Evolutionary conservation across 2,113 vertebrate genomes (phyloP).

Genomic region (Ceratotherium simum): DNA sequence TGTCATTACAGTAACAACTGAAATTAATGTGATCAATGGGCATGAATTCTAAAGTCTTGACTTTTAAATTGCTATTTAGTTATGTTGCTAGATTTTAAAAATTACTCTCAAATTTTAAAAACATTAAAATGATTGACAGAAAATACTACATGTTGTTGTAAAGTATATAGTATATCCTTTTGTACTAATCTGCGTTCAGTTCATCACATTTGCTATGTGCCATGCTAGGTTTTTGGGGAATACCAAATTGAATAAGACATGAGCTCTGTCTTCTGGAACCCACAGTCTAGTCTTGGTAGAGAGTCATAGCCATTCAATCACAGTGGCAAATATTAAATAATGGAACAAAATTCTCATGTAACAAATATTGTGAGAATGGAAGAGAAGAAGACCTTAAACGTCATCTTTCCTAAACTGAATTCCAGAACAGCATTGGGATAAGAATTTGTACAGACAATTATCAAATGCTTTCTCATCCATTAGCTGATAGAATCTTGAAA

Average conservation of each 20-base stretch:
- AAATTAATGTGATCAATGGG: background rate
- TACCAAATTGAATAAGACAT: background rate
- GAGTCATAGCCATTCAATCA: background rate
- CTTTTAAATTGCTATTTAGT: background rate
- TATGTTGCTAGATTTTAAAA: conserved; percentile 29
- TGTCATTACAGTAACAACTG: background rate
- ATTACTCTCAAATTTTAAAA: background rate
- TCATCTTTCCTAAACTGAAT: conserved; percentile 22
- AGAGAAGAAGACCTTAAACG: background rate
- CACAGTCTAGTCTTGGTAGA: background rate
- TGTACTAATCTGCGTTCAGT: background rate
- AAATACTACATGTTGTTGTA: background rate
- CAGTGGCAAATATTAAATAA: background rate
- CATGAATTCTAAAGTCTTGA: conserved; percentile 15
- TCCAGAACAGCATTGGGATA: background rate
- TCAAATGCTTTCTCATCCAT: background rate
- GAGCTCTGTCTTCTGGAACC: background rate
- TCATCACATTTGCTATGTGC: background rate
- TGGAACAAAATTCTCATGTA: background rate
- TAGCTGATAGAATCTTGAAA: background rate
- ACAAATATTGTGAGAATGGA: background rate
- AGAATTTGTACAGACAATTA: background rate
- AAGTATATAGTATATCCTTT: background rate
- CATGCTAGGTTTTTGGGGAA: background rate
- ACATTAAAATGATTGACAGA: background rate